Evolutionary conservation across 1,140 invertebrate genomes (phyloP), one percentile per base, ranked within the genome.

Genomic region (Matsumurasca onukii): DNA sequence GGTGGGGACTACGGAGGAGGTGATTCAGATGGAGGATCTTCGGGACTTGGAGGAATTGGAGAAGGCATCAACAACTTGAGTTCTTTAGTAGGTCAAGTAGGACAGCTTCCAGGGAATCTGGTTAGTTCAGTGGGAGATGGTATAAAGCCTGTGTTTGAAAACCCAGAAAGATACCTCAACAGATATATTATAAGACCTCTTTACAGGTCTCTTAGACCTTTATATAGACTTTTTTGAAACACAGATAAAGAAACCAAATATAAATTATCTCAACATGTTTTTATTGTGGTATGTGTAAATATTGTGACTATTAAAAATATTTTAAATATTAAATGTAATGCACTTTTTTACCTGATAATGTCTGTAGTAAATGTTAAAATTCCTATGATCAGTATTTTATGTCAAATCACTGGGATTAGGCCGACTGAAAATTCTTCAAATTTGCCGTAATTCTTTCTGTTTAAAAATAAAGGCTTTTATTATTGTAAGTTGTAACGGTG

Each of bases 61-160:
- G 62, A 39, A 25, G 62, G 62, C 24, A 45, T 65, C 34, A 48
- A 65, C 39, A 65, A 65, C 25, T 27, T 65, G n/a, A 17, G 31
- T 20, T 65, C 62, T n/a, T 27, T 59, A 25, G 5, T 59, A 1
- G 2, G 5, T 3, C 39, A 31, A 12, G 62, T 45, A 1, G 25
- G 27, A 2, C 59, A 63, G 39, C 29, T 31, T 29, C 62, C 62
- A 12, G 24, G 31, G 9, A 48, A 45, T 25, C 2, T 65, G 5
- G 48, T 65, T 24, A 65, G 62, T 48, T 45, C 62, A 25, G 62
- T 65, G 39, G 24, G 31, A 17, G 62, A 65, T 48, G 39, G 22
- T 13, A 48, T 65, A 20, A 65, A 48, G 48, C 62, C 62, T 20
- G 62, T 65, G 17, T 48, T 65, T 65, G 62, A 65, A 22, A 65